phyloP scores from a whole-genome alignment of 2,888 invertebrate species.

The Monoplex corrugatus region DNA sequence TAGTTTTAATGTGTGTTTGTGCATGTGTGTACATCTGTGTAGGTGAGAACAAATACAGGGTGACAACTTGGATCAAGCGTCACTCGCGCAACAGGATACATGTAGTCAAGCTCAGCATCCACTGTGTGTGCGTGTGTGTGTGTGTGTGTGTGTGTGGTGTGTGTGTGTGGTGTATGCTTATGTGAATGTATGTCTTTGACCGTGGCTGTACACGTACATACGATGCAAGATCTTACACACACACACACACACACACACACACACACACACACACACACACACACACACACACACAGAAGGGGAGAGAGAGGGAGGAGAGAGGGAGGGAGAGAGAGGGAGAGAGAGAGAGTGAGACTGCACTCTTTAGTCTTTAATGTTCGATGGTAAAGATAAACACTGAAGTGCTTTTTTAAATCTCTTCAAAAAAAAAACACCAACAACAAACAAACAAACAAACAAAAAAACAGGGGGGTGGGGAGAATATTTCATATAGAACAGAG shows the following conservation, averaged over 20 bases:
- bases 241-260: not conserved
- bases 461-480: no score
- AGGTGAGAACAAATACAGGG: no score
- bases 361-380: no score
- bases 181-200: not conserved
- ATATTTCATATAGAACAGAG: no score
- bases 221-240: not conserved
- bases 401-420: no score
- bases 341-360: not conserved
- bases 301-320: not conserved
- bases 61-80: no score
- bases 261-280: not conserved
- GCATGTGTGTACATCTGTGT: not conserved
- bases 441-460: no score
- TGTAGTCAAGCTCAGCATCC: no score
- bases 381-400: no score
- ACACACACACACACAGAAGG: not conserved
- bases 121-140: not conserved
- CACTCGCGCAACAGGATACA: no score
- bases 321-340: not conserved
- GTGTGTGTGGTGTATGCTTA: not conserved
- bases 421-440: no score
- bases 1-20: not conserved
- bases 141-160: slow-evolving; percentile 1
- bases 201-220: not conserved